Percentiles rank a stretch among this genome's conserved stretches.
Conservation (phyloP, 1,140 invertebrate species). For the Argopecten irradians region DNA sequence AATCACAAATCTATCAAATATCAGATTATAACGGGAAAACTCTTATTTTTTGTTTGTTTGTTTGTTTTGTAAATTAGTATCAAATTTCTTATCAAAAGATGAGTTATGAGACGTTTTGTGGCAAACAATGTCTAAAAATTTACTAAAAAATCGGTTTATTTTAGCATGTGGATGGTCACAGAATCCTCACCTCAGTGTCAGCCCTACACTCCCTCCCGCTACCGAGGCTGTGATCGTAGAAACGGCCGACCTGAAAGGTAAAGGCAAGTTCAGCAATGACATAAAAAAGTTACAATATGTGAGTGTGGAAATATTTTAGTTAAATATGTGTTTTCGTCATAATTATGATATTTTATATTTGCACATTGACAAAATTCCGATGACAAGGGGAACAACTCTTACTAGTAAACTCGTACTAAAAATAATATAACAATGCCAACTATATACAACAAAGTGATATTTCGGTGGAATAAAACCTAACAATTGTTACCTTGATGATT, state of each 20-base stretch:
- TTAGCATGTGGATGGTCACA: background rate
- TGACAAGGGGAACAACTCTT: too few species aligned
- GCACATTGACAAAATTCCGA: too few species aligned
- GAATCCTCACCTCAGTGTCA: slow-evolving; percentile 64
- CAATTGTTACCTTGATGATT: too few species aligned
- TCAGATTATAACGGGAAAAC: background rate
- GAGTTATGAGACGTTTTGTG: too few species aligned
- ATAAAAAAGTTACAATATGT: background rate
- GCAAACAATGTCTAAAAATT: too few species aligned
- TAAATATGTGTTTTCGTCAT: too few species aligned
- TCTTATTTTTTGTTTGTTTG: background rate
- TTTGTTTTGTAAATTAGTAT: background rate
- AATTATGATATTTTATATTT: too few species aligned
- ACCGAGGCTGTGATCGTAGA: slow-evolving; percentile 69
- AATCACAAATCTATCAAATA: background rate
- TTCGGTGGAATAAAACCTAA: too few species aligned
- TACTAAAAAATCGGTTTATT: background rate
- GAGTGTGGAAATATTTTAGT: too few species aligned
- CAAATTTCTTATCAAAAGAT: background rate
- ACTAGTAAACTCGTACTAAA: too few species aligned
- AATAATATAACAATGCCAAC: too few species aligned
- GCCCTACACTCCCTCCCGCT: slow-evolving; percentile 68
- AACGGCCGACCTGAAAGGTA: slow-evolving; percentile 64
- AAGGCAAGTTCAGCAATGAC: background rate
- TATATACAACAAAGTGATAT: too few species aligned